phyloP scores from a whole-genome alignment of 2,797 vertebrate species.

The Nothura maculosa region DNA sequence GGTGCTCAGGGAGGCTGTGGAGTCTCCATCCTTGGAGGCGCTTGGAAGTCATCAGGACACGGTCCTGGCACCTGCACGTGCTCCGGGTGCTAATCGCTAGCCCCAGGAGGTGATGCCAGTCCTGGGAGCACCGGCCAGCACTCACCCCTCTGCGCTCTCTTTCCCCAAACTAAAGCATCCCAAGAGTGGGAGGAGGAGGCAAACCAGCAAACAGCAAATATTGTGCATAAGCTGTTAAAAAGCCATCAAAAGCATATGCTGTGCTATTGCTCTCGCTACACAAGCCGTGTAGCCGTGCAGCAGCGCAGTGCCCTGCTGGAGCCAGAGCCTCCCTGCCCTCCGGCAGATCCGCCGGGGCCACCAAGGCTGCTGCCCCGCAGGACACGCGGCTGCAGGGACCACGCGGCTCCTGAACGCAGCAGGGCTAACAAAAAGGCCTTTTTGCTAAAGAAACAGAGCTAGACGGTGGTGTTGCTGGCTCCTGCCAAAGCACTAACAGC shows the following conservation, averaged over 20 bases:
- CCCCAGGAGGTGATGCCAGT: too few relatives aligned
- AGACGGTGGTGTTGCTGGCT: neutral
- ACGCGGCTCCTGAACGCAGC: neutral
- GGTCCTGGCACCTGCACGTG: neutral
- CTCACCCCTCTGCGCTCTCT: neutral
- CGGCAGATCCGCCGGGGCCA: accelerated
- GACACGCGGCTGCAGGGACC: too few relatives aligned
- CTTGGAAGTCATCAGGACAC: neutral
- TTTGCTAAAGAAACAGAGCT: neutral
- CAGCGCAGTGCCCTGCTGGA: neutral
- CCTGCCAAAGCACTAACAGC: neutral
- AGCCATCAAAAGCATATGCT: neutral
- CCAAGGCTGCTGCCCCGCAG: neutral
- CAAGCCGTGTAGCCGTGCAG: too few relatives aligned
- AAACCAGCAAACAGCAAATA: neutral
- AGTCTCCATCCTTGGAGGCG: neutral
- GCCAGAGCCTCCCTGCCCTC: neutral
- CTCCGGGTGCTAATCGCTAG: too few relatives aligned
- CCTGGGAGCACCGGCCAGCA: neutral
- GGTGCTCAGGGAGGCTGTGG: neutral
- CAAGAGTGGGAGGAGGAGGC: neutral
- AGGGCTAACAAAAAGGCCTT: neutral
- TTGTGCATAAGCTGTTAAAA: neutral
- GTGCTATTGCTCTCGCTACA: neutral
- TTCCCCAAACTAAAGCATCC: neutral